Conservation (phyloP, 1,140 invertebrate genomes). For the Apis florea region DNA sequence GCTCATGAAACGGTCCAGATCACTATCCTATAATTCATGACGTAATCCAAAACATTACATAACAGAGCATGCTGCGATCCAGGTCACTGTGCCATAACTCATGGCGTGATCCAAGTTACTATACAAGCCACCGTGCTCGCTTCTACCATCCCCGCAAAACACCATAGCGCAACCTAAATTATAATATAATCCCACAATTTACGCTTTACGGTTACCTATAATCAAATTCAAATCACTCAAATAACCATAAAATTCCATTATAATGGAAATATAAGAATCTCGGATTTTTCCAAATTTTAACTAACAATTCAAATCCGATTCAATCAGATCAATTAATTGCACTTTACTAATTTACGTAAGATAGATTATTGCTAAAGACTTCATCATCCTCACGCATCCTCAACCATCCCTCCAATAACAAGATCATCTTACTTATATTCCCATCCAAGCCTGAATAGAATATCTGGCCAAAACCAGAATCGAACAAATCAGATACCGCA, state of each 20-base stretch:
- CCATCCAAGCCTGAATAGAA: background rate
- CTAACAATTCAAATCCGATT: too few relatives aligned
- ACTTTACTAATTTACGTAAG: too few relatives aligned
- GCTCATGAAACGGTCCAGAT: background rate
- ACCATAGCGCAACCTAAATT: background rate
- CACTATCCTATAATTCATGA: slow-evolving; percentile 12
- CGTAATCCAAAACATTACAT: slow-evolving; percentile 27
- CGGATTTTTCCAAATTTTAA: too few relatives aligned
- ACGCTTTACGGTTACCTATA: background rate
- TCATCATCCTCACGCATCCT: too few relatives aligned
- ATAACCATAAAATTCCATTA: background rate
- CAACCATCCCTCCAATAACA: background rate
- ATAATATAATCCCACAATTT: background rate
- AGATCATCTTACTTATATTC: background rate
- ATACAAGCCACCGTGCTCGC: background rate
- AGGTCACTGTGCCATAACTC: slow-evolving; percentile 24
- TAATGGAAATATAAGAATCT: too few relatives aligned
- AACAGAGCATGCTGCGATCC: slow-evolving; percentile 6
- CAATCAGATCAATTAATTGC: too few relatives aligned
- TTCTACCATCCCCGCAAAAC: background rate
- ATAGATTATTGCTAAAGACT: too few relatives aligned
- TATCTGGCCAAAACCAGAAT: background rate
- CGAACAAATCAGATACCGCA: background rate
- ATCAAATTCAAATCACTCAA: background rate
- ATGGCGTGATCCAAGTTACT: slow-evolving; percentile 19